Conservation (phyloP, 2,797 vertebrate genomes). For the Falco peregrinus region DNA sequence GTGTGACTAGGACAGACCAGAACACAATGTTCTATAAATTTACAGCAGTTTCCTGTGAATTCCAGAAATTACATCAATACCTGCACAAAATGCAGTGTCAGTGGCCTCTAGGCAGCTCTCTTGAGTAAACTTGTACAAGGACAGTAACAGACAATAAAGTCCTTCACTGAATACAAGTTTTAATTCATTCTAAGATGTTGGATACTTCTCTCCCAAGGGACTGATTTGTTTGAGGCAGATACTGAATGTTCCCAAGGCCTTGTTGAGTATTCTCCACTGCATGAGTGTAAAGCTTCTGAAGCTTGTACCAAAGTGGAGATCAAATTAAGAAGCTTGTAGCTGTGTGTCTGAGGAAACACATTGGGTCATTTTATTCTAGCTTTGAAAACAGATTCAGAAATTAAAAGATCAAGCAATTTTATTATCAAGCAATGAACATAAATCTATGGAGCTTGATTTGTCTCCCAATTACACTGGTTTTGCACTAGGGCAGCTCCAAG, state of each 20-base stretch:
- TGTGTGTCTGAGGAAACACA: neutral
- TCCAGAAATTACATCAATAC: neutral
- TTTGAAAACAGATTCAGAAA: slow-evolving; percentile 24
- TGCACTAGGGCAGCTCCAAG: neutral
- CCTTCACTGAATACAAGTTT: neutral
- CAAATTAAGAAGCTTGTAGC: neutral
- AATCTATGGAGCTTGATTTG: neutral
- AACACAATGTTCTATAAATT: neutral
- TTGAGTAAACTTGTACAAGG: neutral
- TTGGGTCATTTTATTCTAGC: neutral
- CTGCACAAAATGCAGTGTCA: neutral
- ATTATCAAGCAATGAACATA: neutral
- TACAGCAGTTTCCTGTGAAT: neutral
- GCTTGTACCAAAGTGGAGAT: neutral
- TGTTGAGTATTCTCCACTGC: neutral
- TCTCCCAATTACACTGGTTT: neutral
- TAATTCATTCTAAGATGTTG: neutral
- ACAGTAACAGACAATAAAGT: neutral
- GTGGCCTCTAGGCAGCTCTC: neutral
- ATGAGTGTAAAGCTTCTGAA: neutral
- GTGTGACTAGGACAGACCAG: neutral
- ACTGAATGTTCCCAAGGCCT: neutral
- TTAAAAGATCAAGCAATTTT: slow-evolving; percentile 13
- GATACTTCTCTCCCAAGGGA: neutral
- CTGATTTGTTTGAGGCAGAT: slow-evolving; percentile 15